These are phyloP conservation scores for Sturmia bella DNA, from an alignment of 2,888 invertebrate species.

Conservation along the genomic window DNA sequence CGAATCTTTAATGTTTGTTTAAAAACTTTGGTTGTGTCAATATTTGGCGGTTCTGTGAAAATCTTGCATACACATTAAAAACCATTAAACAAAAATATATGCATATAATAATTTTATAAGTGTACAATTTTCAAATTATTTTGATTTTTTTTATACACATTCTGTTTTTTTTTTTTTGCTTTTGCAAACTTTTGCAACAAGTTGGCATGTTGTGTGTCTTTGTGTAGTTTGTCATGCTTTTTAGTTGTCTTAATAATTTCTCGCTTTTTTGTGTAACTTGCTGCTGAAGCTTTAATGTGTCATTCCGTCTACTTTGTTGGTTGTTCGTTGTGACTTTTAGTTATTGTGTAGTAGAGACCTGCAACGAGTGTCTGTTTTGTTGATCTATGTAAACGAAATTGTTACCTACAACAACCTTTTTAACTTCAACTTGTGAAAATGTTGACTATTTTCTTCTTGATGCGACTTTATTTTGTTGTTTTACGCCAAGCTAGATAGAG, in stretches of 20 bases:
- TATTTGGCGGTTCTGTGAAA: no score
- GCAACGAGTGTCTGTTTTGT: neutral
- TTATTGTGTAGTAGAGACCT: neutral
- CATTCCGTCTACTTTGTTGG: conserved; percentile 30
- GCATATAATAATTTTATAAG: neutral
- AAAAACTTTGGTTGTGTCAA: no score
- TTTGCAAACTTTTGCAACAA: conserved; percentile 71
- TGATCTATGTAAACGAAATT: neutral
- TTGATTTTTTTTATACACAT: conserved; percentile 72
- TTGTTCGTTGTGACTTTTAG: neutral
- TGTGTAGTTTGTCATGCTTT: conserved; percentile 68
- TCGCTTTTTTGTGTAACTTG: neutral
- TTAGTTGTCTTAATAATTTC: conserved; percentile 16
- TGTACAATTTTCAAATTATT: conserved; percentile 8
- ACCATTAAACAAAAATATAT: no score
- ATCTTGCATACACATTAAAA: no score
- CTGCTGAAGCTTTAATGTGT: conserved; percentile 1
- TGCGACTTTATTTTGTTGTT: no score
- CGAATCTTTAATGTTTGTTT: no score
- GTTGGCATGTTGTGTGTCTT: conserved; percentile 74
- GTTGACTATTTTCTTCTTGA: no score
- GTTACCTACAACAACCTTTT: no score
- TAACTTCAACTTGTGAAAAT: no score
- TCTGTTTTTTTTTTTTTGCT: conserved; percentile 8
- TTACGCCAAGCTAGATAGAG: no score